Base-by-base conservation (phyloP, 2,888 invertebrate genomes). In the Helicoverpa assulta region DNA sequence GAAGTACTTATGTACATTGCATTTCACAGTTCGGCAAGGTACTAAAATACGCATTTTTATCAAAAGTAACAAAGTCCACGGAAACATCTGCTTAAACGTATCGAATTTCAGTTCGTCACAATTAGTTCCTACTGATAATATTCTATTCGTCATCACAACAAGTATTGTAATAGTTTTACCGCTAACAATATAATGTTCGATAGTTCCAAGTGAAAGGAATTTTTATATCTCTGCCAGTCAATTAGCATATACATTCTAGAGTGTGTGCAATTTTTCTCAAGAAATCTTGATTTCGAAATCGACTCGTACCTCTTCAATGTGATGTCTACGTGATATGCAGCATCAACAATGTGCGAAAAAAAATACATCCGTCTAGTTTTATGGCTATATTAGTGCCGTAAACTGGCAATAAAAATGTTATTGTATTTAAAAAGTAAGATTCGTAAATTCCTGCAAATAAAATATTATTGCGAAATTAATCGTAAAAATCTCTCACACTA, bases 231-330 rank as follows among this genome's bases (percentile, higher is more conserved):
- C 51, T 47, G 19, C 26, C 50, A 14, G 0, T 50, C 64, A 75
- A 79, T 78, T 79, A 78, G 65, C 70, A 18, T 33, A 14, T 67
- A 18, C n/a, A 43, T 50, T 50, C 60, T 55, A 26, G 3, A 33
- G 19, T 29, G 26, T 26, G 19, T 53, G 60, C 61, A 73, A 76
- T 58, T 19, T 40, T 63, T 69, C 55, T 26, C 8, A 37, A 53
- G 54, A 64, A 60, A 5, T 43, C 16, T 2, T 14, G 40, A 40
- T 40, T 40, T 40, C 5, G 40, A 14, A 40, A 40, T 40, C 40
- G 40, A 1, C 5, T 10, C 33, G 33, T 10, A 10, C 10, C 33
- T 10, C 7, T 33, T 33, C 33, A 33, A 33, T 33, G 33, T 33
- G 33, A 33, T 7, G 8, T 33, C 7, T 7, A 33, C 33, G 33